phyloP scores from a whole-genome alignment of 2,888 invertebrate genomes.

The Busseola fusca region DNA sequence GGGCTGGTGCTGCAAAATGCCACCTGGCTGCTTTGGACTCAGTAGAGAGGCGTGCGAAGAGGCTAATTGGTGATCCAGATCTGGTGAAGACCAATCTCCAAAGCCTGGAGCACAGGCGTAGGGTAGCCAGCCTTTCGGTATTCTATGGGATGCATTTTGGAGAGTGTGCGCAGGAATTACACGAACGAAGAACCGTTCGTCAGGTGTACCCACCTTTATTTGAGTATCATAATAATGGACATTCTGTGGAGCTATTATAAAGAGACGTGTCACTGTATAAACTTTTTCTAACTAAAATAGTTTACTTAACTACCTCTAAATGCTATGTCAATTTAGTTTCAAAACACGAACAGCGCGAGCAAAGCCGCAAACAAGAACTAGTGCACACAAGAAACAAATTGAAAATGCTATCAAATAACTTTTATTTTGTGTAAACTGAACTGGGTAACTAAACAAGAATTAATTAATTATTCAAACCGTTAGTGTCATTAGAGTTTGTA shows the following conservation, averaged over 20 bases:
- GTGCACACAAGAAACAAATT: conserved; percentile 25
- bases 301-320: conserved; percentile 6
- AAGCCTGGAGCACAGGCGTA: too few species aligned
- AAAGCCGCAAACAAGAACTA: conserved; percentile 12
- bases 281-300: neutral
- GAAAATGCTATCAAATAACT: conserved; percentile 28
- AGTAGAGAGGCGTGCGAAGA: too few species aligned
- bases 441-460: conserved; percentile 3
- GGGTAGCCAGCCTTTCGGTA: too few species aligned
- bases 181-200: too few species aligned
- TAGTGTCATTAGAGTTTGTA: conserved; percentile 5
- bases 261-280: neutral
- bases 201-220: too few species aligned
- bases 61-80: too few species aligned
- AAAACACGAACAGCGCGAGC: conserved; percentile 23
- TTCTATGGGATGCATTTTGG: too few species aligned
- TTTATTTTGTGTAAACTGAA: conserved; percentile 26
- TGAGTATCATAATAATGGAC: too few species aligned
- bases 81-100: too few species aligned
- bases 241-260: neutral
- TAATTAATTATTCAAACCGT: conserved; percentile 15
- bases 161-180: too few species aligned
- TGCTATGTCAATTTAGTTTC: conserved; percentile 2
- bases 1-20: too few species aligned
- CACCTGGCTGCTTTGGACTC: too few species aligned